Conservation (phyloP, 2,888 invertebrate species). For the Apoderus coryli region DNA sequence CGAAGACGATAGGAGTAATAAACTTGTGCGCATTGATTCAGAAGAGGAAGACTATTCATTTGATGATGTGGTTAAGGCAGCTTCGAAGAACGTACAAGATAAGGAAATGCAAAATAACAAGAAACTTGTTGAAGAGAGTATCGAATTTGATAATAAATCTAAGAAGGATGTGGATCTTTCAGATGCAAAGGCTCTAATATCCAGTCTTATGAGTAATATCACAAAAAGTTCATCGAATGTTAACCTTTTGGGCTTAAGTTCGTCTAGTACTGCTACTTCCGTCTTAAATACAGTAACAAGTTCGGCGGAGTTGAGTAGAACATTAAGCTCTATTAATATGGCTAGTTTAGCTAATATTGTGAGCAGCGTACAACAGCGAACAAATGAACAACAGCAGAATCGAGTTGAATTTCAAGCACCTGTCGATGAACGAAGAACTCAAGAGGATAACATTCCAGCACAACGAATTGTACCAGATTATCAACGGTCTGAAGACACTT, state of each 20-base stretch:
- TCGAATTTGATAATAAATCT: conserved; percentile 20
- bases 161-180: conserved; percentile 30
- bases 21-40: conserved; percentile 35
- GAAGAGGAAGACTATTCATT: conserved; percentile 65
- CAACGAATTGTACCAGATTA: too few species aligned
- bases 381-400: too few species aligned
- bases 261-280: conserved; percentile 8
- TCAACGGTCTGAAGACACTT: too few species aligned
- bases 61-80: conserved; percentile 68
- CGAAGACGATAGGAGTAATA: conserved; percentile 25
- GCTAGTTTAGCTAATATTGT: conserved; percentile 25
- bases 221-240: conserved; percentile 10
- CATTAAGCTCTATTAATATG: conserved; percentile 22
- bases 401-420: too few species aligned
- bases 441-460: too few species aligned
- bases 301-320: conserved; percentile 21
- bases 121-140: conserved; percentile 23
- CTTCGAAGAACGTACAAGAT: conserved; percentile 56
- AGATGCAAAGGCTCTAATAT: conserved; percentile 46
- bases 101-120: conserved; percentile 38
- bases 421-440: too few species aligned
- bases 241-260: conserved; percentile 17
- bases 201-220: conserved; percentile 42
- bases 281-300: conserved; percentile 1
- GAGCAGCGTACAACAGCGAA: conserved; percentile 24